These are phyloP conservation scores for Agrochola circellaris DNA, from an alignment of 2,888 invertebrate genomes.

Conservation along the genomic window DNA sequence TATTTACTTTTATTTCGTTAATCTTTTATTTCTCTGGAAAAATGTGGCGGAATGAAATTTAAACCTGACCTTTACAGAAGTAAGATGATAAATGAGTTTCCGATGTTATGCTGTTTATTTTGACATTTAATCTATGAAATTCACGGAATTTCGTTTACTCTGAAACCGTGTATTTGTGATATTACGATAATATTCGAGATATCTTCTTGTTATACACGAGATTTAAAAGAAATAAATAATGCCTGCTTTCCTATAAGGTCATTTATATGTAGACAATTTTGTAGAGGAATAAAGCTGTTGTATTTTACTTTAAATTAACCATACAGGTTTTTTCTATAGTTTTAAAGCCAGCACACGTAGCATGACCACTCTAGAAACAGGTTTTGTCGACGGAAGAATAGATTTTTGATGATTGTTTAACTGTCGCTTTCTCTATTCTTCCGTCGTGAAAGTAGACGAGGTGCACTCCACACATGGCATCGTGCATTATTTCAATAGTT, in stretches of 20 bases:
- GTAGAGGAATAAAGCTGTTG: background rate
- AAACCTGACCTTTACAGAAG: background rate
- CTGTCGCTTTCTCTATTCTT: too few relatives aligned
- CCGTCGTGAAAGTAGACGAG: background rate
- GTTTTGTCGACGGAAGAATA: too few relatives aligned
- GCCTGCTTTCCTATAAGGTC: background rate
- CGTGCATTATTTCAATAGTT: background rate
- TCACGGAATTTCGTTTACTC: background rate
- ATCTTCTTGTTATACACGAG: too few relatives aligned
- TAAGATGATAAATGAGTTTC: constrained; percentile 4
- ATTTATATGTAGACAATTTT: background rate
- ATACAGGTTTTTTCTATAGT: background rate
- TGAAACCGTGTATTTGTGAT: background rate
- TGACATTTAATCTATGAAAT: background rate
- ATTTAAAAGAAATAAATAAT: background rate
- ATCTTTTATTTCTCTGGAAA: background rate
- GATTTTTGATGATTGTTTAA: too few relatives aligned
- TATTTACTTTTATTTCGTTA: background rate
- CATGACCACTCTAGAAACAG: too few relatives aligned
- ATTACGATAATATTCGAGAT: background rate
- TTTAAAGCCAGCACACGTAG: background rate
- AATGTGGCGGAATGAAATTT: background rate
- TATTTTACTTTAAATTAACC: background rate
- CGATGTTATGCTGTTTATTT: background rate
- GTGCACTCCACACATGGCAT: too few relatives aligned